phyloP scores from a whole-genome alignment of 2,113 vertebrate species.

The Mesoclemmys tuberculata region DNA sequence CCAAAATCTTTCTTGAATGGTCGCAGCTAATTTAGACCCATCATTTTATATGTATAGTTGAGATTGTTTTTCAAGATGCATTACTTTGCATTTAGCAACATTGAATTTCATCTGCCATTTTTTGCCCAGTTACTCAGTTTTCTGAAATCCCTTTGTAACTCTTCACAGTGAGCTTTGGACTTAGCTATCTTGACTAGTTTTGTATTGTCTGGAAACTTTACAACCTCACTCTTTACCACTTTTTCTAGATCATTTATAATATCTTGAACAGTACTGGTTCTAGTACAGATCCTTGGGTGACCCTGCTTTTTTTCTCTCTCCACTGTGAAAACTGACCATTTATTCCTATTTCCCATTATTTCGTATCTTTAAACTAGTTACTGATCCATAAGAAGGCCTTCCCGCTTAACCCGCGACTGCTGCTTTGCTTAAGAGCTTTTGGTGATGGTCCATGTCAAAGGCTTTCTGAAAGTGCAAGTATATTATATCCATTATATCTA shows the following conservation, averaged over 20 bases:
- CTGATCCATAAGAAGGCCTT: not conserved
- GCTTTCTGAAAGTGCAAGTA: not conserved
- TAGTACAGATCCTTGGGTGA: not conserved
- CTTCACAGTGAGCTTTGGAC: not conserved
- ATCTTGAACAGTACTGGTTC: not conserved
- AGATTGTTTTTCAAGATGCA: too few relatives aligned
- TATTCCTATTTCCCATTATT: not conserved
- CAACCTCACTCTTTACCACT: not conserved
- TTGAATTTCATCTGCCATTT: too few relatives aligned
- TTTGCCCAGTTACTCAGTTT: too few relatives aligned
- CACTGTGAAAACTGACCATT: not conserved
- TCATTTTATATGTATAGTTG: too few relatives aligned
- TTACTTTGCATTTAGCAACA: too few relatives aligned
- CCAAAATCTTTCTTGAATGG: too few relatives aligned
- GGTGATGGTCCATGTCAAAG: not conserved
- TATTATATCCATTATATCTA: too few relatives aligned
- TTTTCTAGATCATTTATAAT: not conserved
- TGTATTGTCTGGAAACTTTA: not conserved
- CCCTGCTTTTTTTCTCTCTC: not conserved
- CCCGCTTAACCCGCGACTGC: not conserved
- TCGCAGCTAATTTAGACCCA: too few relatives aligned
- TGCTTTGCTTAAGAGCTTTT: not conserved
- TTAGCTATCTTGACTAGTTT: not conserved
- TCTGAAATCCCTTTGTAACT: not conserved
- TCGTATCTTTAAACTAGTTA: not conserved